Evolutionary conservation across 1,140 invertebrate species (phyloP).

Genomic region (Zaprionus kolodkinae): DNA sequence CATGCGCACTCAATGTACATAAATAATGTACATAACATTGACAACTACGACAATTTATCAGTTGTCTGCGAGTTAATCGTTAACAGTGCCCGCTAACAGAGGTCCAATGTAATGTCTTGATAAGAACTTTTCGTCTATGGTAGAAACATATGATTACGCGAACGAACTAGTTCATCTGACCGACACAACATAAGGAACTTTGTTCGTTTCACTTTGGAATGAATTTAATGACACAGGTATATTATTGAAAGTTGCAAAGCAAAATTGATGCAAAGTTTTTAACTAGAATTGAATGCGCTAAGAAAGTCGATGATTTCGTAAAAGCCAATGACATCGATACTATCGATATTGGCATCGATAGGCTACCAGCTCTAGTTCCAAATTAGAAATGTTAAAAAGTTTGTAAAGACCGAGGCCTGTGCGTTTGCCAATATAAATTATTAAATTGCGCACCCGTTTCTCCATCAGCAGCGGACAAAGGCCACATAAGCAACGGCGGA

Average conservation of each 20-base stretch:
- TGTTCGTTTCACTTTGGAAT: not conserved
- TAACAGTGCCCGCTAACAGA: no score
- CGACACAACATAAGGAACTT: not conserved
- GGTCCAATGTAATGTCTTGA: no score
- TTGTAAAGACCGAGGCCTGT: constrained; percentile 41
- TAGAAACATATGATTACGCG: not conserved
- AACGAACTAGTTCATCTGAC: not conserved
- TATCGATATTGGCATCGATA: constrained; percentile 4
- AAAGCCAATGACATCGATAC: constrained; percentile 3
- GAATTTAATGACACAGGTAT: not conserved
- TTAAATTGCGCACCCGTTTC: constrained; percentile 38
- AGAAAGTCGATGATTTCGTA: not conserved
- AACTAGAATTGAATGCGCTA: not conserved
- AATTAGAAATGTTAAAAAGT: constrained; percentile 62
- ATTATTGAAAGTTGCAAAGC: not conserved
- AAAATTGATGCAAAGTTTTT: not conserved
- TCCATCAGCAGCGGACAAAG: constrained; percentile 50
- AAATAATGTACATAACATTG: no score
- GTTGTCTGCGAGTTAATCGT: no score
- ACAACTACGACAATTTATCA: no score
- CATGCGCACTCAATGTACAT: no score
- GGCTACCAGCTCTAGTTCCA: constrained; percentile 23
- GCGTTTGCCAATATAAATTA: constrained; percentile 54
- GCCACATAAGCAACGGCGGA: constrained; percentile 42
- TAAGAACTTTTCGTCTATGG: no score